phyloP scores from a whole-genome alignment of 2,888 invertebrate species.

The Magallana nippona region DNA sequence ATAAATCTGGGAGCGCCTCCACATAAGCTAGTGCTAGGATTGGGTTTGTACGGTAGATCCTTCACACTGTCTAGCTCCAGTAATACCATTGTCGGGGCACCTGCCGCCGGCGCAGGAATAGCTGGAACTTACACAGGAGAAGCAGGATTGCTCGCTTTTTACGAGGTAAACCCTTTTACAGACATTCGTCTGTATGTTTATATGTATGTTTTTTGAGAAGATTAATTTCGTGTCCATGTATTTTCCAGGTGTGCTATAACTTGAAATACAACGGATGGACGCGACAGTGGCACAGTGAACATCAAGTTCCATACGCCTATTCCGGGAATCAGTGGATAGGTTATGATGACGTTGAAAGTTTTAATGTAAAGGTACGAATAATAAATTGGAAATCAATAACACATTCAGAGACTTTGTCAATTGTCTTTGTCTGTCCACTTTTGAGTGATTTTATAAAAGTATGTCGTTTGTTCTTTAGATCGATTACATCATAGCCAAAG shows the following conservation, averaged over 20 bases:
- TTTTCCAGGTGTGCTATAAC: constrained; percentile 53
- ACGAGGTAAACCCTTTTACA: constrained; percentile 29
- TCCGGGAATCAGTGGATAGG: constrained; percentile 65
- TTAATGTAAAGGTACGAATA: constrained; percentile 63
- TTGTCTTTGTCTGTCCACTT: too few relatives aligned
- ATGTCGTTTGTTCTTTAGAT: constrained; percentile 24
- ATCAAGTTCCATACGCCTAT: constrained; percentile 84
- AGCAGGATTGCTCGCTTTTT: constrained; percentile 39
- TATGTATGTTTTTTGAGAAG: not conserved
- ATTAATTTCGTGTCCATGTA: not conserved
- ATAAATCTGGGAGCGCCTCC: constrained; percentile 40
- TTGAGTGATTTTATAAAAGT: too few relatives aligned
- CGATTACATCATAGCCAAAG: constrained; percentile 37
- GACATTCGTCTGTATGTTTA: not conserved
- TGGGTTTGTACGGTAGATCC: constrained; percentile 47
- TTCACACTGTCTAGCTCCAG: constrained; percentile 32
- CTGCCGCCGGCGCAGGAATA: constrained; percentile 22
- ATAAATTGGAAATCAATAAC: not conserved
- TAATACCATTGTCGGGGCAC: constrained; percentile 14
- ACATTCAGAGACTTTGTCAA: too few relatives aligned
- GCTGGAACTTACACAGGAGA: constrained; percentile 39
- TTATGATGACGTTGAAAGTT: constrained; percentile 61
- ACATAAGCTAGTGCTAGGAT: constrained; percentile 45
- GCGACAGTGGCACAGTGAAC: constrained; percentile 76
- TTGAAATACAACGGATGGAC: constrained; percentile 48